Conservation (phyloP, 2,113 vertebrate species). For the Calonectris borealis region DNA sequence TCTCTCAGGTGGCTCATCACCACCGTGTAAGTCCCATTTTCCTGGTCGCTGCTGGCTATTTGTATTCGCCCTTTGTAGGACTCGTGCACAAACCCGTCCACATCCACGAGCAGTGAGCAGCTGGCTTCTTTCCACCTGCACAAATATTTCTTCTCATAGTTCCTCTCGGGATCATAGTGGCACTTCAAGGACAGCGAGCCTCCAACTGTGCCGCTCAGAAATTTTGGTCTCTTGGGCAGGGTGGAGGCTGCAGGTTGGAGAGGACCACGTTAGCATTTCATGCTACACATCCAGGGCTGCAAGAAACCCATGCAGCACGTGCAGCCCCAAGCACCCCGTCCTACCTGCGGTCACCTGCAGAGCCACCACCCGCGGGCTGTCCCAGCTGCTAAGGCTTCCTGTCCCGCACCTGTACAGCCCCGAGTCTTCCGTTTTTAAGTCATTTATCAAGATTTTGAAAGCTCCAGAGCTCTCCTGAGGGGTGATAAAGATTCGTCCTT, state of each 20-base stretch:
- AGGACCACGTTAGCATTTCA: rapidly evolving
- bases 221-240: neutral
- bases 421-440: neutral
- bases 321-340: neutral
- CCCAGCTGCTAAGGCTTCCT: rapidly evolving
- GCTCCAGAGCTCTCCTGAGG: neutral
- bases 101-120: neutral
- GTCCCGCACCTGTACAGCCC: conserved; percentile 59
- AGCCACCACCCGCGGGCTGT: neutral
- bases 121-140: conserved; percentile 29
- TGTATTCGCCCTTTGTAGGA: neutral
- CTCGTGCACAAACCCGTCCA: neutral
- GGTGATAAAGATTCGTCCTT: conserved; percentile 5
- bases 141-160: neutral
- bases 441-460: conserved; percentile 48
- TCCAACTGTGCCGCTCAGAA: neutral
- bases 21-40: neutral
- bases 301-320: neutral
- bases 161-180: neutral
- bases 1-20: neutral
- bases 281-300: rapidly evolving
- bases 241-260: neutral
- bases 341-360: conserved; percentile 50
- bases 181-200: neutral
- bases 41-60: neutral